Percentiles rank a stretch among this genome's conserved stretches.
These are phyloP conservation scores for Penaeus japonicus DNA, from an alignment of 1,140 invertebrate species.

Conservation along the genomic window DNA sequence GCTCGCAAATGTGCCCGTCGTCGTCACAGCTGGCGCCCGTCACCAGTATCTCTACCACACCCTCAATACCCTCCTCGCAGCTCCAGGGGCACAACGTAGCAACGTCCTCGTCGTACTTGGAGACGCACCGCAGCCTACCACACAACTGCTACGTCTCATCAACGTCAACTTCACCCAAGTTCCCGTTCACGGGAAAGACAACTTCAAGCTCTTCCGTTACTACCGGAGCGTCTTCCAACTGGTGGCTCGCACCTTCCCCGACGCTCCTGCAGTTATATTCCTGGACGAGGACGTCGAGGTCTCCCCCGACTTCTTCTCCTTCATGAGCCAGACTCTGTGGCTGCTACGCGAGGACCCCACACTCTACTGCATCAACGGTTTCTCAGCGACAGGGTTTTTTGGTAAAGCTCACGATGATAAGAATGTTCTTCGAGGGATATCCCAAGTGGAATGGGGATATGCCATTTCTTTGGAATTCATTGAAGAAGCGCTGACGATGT, in stretches of 20 bases:
- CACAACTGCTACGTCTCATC: conserved; percentile 17
- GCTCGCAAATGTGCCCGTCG: conserved; percentile 7
- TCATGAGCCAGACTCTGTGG: conserved; percentile 40
- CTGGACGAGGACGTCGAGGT: conserved; percentile 42
- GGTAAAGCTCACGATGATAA: neutral
- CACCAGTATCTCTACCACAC: conserved; percentile 45
- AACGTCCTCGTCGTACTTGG: conserved; percentile 30
- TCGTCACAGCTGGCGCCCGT: conserved; percentile 34
- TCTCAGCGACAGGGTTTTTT: conserved; percentile 7
- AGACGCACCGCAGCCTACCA: conserved; percentile 20
- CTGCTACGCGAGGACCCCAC: conserved; percentile 19
- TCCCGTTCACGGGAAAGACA: conserved; percentile 7
- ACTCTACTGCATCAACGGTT: conserved; percentile 35
- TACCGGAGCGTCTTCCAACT: conserved; percentile 24
- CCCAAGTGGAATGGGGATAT: conserved; percentile 42
- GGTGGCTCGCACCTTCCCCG: neutral
- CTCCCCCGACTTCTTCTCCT: conserved; percentile 46
- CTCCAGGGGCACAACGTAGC: conserved; percentile 23
- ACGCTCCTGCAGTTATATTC: conserved; percentile 23
- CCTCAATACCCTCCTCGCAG: conserved; percentile 18
- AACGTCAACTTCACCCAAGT: conserved; percentile 12
- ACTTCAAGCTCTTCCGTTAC: conserved; percentile 41
- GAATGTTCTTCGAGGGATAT: neutral
- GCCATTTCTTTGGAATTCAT: conserved; percentile 24
- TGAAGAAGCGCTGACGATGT: conserved; percentile 16